phyloP scores from a whole-genome alignment of 2,113 vertebrate genomes.

The Pterocles gutturalis region DNA sequence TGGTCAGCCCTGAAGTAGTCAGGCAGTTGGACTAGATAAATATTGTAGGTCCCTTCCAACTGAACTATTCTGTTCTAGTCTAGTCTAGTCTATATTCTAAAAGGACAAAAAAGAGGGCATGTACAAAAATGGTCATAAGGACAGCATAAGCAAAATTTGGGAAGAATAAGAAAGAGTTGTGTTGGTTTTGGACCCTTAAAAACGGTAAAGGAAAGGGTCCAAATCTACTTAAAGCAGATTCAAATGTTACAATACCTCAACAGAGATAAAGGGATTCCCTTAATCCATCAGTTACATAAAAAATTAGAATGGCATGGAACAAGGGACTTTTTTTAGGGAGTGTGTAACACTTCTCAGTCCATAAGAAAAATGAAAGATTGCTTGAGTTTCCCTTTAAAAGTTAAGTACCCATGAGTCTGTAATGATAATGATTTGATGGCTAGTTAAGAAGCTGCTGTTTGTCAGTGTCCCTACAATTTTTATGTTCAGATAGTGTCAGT shows the following conservation, averaged over 20 bases:
- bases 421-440: conserved; percentile 1
- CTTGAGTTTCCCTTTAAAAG: not conserved
- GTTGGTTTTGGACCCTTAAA: not conserved
- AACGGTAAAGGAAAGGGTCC: not conserved
- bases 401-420: not conserved
- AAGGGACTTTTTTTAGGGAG: not conserved
- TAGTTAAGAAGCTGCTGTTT: conserved; percentile 18
- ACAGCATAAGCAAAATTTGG: not conserved
- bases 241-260: not conserved
- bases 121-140: not conserved
- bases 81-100: not conserved
- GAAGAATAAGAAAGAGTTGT: not conserved
- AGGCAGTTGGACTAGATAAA: not conserved
- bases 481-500: not conserved
- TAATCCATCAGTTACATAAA: not conserved
- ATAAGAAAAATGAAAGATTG: not conserved
- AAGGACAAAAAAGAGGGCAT: not conserved
- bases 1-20: not conserved
- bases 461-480: not conserved
- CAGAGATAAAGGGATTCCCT: not conserved
- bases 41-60: not conserved
- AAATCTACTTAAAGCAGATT: not conserved
- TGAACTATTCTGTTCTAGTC: not conserved
- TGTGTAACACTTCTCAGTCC: not conserved
- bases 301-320: not conserved